Evolutionary conservation across 2,888 invertebrate species (phyloP).

Genomic region (Dryadula phaetusa): DNA sequence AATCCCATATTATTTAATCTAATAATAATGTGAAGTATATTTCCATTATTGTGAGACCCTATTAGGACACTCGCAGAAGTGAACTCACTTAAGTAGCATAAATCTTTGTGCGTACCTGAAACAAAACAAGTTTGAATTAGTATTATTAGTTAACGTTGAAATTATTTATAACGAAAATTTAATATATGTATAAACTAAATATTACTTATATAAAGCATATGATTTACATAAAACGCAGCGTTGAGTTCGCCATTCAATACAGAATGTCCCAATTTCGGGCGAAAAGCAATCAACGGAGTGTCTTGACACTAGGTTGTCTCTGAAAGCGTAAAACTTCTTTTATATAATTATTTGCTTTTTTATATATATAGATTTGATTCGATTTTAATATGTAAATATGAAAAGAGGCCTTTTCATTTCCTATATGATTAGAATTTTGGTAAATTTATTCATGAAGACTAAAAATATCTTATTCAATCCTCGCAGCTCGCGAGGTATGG

Average conservation of each 20-base stretch:
- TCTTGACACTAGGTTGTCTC: no score
- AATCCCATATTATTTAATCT: no score
- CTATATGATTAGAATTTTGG: constrained; percentile 36
- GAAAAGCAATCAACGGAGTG: no score
- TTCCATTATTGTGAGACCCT: background rate
- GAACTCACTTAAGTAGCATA: background rate
- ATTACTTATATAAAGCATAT: background rate
- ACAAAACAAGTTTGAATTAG: constrained; percentile 14
- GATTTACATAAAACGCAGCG: no score
- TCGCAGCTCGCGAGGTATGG: constrained; percentile 30
- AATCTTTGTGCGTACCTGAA: constrained; percentile 1
- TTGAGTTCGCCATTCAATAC: no score
- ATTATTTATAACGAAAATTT: background rate
- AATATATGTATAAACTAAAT: background rate
- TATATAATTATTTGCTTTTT: no score
- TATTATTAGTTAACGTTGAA: background rate
- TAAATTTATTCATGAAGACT: constrained; percentile 43
- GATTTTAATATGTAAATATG: background rate
- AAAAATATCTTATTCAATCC: constrained; percentile 40
- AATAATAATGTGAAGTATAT: background rate
- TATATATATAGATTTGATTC: no score
- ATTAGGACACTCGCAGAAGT: background rate
- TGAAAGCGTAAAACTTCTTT: no score
- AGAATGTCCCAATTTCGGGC: no score
- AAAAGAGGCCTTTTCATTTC: background rate